A percentile compares a stretch with the other conserved stretches of the same genome.
Conservation (phyloP, 2,888 invertebrate species). For the Copidosoma aretas region DNA sequence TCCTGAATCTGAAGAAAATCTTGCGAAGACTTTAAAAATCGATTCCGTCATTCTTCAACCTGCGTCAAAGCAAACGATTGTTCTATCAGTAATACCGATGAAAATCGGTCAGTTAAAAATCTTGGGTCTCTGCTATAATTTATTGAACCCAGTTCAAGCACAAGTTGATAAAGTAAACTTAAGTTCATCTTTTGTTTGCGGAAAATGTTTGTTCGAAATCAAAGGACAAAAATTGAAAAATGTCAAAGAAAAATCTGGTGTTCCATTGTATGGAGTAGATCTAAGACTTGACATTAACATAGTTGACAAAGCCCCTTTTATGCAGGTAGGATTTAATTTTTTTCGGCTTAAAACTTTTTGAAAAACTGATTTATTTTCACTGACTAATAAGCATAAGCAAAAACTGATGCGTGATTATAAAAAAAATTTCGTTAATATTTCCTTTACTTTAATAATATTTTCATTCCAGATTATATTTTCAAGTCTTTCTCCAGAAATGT, state of each 20-base stretch:
- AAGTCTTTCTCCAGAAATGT: slow-evolving; percentile 71
- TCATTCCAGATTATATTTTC: slow-evolving; percentile 71
- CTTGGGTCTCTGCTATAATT: slow-evolving; percentile 75
- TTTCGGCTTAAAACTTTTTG: background rate
- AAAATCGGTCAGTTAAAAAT: slow-evolving; percentile 76
- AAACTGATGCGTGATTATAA: background rate
- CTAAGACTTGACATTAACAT: slow-evolving; percentile 77
- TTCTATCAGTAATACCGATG: slow-evolving; percentile 76
- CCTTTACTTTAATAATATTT: slow-evolving; percentile 11
- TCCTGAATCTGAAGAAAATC: slow-evolving; percentile 53
- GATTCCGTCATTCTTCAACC: slow-evolving; percentile 68
- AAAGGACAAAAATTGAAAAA: slow-evolving; percentile 67
- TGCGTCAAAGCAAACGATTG: slow-evolving; percentile 69
- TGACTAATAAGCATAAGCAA: too few relatives aligned
- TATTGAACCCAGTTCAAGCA: slow-evolving; percentile 56
- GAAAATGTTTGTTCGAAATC: slow-evolving; percentile 68
- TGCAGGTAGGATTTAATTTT: slow-evolving; percentile 69
- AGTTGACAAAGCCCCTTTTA: slow-evolving; percentile 79
- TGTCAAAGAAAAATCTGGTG: slow-evolving; percentile 64
- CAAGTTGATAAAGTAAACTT: slow-evolving; percentile 26
- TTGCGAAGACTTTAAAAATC: slow-evolving; percentile 68
- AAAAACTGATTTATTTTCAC: background rate
- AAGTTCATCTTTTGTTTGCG: slow-evolving; percentile 63
- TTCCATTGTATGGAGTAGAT: slow-evolving; percentile 67
- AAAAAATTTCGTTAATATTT: slow-evolving; percentile 19